A percentile compares a stretch with the other conserved stretches of the same genome.
Conservation (phyloP, 2,797 vertebrate species). For the Cichlasoma orientale region DNA sequence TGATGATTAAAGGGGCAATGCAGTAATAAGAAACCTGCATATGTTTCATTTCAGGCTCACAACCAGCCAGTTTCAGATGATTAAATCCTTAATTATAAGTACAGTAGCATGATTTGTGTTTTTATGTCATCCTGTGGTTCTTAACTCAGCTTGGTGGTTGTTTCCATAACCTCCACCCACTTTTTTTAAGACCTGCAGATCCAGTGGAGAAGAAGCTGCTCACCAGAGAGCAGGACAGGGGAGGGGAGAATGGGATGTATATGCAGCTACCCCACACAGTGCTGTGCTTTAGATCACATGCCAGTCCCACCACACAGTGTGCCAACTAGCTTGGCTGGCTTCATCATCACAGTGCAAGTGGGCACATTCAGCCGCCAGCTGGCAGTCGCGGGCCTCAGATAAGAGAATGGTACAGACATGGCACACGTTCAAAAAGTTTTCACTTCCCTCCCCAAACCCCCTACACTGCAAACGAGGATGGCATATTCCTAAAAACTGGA, state of each 20-base stretch:
- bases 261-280: conserved; percentile 64
- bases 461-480: conserved; percentile 85
- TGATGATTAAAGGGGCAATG: background rate
- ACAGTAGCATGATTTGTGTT: background rate
- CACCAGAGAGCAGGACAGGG: conserved; percentile 21
- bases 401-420: conserved; percentile 87
- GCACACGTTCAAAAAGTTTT: conserved; percentile 89
- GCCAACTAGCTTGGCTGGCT: conserved; percentile 84
- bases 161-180: background rate
- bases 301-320: conserved; percentile 68
- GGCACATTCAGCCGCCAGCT: conserved; percentile 87
- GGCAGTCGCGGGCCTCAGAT: conserved; percentile 87
- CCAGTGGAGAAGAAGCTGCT: conserved; percentile 20
- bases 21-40: background rate
- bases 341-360: conserved; percentile 80
- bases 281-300: conserved; percentile 76
- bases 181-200: conserved; percentile 37
- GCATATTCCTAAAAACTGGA: conserved; percentile 85
- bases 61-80: background rate
- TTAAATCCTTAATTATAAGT: conserved; percentile 9
- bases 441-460: conserved; percentile 84
- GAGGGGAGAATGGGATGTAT: conserved; percentile 31
- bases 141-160: conserved; percentile 9
- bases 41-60: background rate
- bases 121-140: conserved; percentile 13